phyloP scores from a whole-genome alignment of 2,888 invertebrate species.

The Lamproptera curius region DNA sequence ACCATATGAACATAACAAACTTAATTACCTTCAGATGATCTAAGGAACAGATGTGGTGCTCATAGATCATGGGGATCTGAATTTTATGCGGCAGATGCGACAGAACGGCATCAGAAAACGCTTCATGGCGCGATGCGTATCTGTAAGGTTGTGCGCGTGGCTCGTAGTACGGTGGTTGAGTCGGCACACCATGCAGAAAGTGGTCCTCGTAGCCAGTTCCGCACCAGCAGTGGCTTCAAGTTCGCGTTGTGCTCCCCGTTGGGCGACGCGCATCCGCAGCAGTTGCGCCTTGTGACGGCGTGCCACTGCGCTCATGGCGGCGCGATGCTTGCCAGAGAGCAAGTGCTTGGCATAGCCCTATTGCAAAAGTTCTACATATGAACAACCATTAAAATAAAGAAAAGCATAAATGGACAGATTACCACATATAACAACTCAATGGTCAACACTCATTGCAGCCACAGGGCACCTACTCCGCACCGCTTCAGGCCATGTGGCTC shows the following conservation, averaged over 20 bases:
- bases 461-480: no score
- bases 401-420: no score
- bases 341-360: constrained; percentile 87
- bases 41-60: constrained; percentile 89
- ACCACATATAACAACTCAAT: no score
- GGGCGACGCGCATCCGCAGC: constrained; percentile 87
- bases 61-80: constrained; percentile 91
- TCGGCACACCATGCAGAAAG: constrained; percentile 86
- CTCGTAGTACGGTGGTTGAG: constrained; percentile 87
- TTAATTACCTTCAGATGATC: constrained; percentile 86
- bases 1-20: neutral
- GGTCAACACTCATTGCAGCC: no score
- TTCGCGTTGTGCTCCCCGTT: constrained; percentile 88
- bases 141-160: constrained; percentile 87
- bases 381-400: no score
- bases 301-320: constrained; percentile 85
- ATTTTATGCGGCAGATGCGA: constrained; percentile 85
- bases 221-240: constrained; percentile 84
- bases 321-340: constrained; percentile 83
- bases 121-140: constrained; percentile 90
- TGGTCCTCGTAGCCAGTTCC: constrained; percentile 79
- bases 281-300: constrained; percentile 85
- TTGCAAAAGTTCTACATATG: no score
- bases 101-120: constrained; percentile 91
- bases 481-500: no score